These are phyloP conservation scores for Alviniconcha marisindica DNA, from an alignment of 1,140 invertebrate genomes.

Conservation along the genomic window DNA sequence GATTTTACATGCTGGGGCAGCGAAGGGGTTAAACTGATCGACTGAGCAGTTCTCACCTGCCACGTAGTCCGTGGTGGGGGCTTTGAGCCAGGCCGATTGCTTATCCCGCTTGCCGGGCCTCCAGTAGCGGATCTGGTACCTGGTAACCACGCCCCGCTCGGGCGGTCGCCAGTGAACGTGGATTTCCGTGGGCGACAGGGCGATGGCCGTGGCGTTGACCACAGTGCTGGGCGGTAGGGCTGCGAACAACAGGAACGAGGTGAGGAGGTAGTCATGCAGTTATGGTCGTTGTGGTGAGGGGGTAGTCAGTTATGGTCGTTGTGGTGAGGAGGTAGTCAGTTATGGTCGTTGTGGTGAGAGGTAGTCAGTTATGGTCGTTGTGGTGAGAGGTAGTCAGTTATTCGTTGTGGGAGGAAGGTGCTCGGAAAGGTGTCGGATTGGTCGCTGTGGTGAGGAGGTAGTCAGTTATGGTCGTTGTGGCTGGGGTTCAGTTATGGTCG, in stretches of 20 bases:
- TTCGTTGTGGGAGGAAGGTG: too few relatives aligned
- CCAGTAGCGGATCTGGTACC: conserved; percentile 53
- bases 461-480: too few relatives aligned
- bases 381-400: too few relatives aligned
- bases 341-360: not conserved
- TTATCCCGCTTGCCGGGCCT: conserved; percentile 47
- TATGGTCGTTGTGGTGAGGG: not conserved
- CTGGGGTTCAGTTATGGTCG: too few relatives aligned
- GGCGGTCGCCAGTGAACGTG: conserved; percentile 55
- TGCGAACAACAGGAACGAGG: conserved; percentile 21
- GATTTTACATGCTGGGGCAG: too few relatives aligned
- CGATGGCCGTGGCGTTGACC: conserved; percentile 30
- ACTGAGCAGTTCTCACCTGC: too few relatives aligned
- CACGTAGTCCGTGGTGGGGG: conserved; percentile 41
- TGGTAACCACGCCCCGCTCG: conserved; percentile 42
- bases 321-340: not conserved
- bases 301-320: not conserved
- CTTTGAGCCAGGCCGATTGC: conserved; percentile 43
- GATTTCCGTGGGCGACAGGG: conserved; percentile 50
- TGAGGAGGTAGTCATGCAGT: not conserved
- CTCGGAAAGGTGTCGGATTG: too few relatives aligned
- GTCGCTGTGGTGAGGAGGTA: too few relatives aligned
- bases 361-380: too few relatives aligned
- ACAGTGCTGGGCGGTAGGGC: conserved; percentile 40
- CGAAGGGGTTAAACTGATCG: too few relatives aligned